Base-by-base conservation (phyloP, 2,113 vertebrate species). In the Prolemur simus region DNA sequence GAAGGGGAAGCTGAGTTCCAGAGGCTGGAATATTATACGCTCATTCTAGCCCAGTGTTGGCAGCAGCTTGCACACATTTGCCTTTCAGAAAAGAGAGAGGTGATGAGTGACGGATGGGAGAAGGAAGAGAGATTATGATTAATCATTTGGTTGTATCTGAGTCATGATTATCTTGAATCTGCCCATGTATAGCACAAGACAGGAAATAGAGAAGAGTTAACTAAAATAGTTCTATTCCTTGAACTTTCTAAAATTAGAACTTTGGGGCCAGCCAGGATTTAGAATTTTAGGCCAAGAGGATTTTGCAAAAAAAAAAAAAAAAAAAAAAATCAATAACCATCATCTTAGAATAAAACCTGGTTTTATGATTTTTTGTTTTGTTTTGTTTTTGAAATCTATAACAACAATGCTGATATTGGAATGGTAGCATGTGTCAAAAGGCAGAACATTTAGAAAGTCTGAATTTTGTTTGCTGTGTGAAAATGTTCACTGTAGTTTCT, bases 201-300 rank as follows among this genome's bases (percentile, higher is more conserved):
- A 8, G 27, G 84, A 80, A 73, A 69, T 11, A 15, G 81, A 82
- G 56, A 81, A 71, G 60, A 17, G 42, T 71, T 95, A 90, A 66
- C 37, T 5, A 64, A 94, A 95, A 77, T n/a, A 69, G 63, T 80
- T 89, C 18, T 69, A 39, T 60, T 86, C 74, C 63, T 95, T 47
- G 39, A 94, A 77, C 39, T 78, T 97, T 92, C 94, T 87, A 82
- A 85, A 98, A 89, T 91, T 39, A 97, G 52, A 12, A 84, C 52
- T 42, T 83, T 54, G n/a, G 34, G 23, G 5, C 5, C 25, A 92
- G 83, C 45, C 87, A 89, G 56, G 32, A 77, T 95, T 96, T 93
- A 93, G 68, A 95, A 95, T 95, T 87, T 93, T 18, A 77, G 52
- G n/a, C 60, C 58, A 87, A 94, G 93, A 95, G 25, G 32, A 71